Evolutionary conservation across 2,888 invertebrate genomes (phyloP).

Genomic region (Heliconius sara): DNA sequence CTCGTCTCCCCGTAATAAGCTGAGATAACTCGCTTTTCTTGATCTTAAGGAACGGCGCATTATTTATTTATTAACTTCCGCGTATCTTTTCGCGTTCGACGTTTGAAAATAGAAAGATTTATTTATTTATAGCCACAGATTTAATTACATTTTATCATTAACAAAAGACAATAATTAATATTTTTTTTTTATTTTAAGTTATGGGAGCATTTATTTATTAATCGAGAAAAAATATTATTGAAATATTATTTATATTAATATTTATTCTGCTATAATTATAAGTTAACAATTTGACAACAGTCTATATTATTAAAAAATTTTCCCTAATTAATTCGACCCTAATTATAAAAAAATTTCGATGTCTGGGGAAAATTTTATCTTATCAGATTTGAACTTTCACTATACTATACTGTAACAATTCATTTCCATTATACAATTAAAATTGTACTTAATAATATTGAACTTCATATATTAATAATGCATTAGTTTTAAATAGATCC

Average conservation of each 20-base stretch:
- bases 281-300: not conserved
- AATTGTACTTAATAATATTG: not conserved
- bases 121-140: conserved; percentile 19
- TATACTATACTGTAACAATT: not conserved
- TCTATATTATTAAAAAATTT: not conserved
- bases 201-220: not conserved
- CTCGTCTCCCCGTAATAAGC: conserved; percentile 81
- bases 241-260: not conserved
- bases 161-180: not conserved
- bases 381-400: not conserved
- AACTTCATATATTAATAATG: no score
- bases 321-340: no score
- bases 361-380: not conserved
- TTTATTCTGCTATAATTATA: not conserved
- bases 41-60: conserved; percentile 68
- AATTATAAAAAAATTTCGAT: not conserved
- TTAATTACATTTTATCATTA: conserved; percentile 2
- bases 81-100: conserved; percentile 54
- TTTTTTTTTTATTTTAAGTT: not conserved
- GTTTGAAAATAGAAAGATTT: conserved; percentile 35
- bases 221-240: not conserved
- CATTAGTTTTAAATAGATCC: not conserved
- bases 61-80: conserved; percentile 70
- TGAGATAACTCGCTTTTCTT: conserved; percentile 81
- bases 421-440: not conserved